Conservation (phyloP, 2,888 invertebrate species). For the Synergus japonicus region DNA sequence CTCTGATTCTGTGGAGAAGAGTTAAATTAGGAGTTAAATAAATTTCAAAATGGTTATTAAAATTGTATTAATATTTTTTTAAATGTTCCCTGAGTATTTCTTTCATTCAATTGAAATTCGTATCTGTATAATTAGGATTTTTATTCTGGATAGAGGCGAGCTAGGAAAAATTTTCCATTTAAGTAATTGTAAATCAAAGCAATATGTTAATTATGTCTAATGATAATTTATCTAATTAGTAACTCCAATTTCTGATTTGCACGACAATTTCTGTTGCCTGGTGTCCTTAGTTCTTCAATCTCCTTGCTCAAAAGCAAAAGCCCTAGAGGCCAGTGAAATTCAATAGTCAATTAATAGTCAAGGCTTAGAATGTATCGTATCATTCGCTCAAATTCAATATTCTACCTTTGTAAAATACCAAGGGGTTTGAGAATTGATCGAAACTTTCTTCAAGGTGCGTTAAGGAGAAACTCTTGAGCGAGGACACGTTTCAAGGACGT, state of each 20-base stretch:
- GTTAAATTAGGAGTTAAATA: slow-evolving; percentile 17
- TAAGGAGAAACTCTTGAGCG: slow-evolving; percentile 43
- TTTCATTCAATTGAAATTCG: slow-evolving; percentile 6
- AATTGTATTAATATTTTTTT: neutral
- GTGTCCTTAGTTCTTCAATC: slow-evolving; percentile 15
- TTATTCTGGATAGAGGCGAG: slow-evolving; percentile 17
- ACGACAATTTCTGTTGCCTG: neutral
- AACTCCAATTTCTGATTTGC: neutral
- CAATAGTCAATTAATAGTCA: slow-evolving; percentile 61
- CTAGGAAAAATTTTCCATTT: neutral
- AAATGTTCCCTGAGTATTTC: neutral
- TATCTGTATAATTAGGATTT: slow-evolving; percentile 32
- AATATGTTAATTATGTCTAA: slow-evolving; percentile 64
- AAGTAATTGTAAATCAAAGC: slow-evolving; percentile 64
- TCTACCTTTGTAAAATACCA: slow-evolving; percentile 27
- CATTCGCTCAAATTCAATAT: slow-evolving; percentile 39
- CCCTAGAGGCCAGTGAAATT: slow-evolving; percentile 56
- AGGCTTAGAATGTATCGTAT: slow-evolving; percentile 21
- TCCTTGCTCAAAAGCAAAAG: slow-evolving; percentile 41
- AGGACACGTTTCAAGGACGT: slow-evolving; percentile 51
- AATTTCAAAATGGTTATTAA: slow-evolving; percentile 14
- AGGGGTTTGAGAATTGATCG: slow-evolving; percentile 23
- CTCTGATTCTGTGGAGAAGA: slow-evolving; percentile 5
- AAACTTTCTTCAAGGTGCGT: slow-evolving; percentile 17
- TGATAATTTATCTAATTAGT: neutral